Conservation (phyloP, 2,888 invertebrate genomes). For the Leptopilina syphax region DNA sequence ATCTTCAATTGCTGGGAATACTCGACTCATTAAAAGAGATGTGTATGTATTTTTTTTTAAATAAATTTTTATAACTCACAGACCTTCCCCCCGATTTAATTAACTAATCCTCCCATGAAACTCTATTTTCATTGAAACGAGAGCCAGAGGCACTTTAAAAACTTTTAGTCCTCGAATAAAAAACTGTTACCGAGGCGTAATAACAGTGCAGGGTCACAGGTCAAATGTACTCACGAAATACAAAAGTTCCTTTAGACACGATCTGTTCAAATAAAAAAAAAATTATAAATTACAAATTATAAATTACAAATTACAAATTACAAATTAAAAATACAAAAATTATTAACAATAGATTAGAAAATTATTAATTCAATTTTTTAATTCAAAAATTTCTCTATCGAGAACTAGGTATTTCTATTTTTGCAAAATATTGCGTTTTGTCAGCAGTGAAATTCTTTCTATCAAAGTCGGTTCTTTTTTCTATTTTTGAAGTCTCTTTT, state of each 20-base stretch:
- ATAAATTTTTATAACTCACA: conserved; percentile 1
- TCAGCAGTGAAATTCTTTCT: too few relatives aligned
- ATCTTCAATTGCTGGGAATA: too few relatives aligned
- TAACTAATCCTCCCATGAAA: conserved; percentile 7
- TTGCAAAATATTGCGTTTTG: too few relatives aligned
- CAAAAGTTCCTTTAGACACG: background rate
- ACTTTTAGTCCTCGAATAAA: conserved; percentile 2
- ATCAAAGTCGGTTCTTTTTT: too few relatives aligned
- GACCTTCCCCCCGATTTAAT: conserved; percentile 3
- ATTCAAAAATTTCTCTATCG: too few relatives aligned
- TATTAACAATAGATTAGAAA: too few relatives aligned
- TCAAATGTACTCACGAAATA: conserved; percentile 26
- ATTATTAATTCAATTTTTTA: too few relatives aligned
- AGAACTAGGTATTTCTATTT: too few relatives aligned
- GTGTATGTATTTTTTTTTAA: background rate
- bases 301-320: too few relatives aligned
- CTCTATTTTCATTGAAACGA: conserved; percentile 25
- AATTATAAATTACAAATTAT: background rate
- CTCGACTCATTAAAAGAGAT: background rate
- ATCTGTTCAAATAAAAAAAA: background rate
- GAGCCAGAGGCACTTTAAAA: conserved; percentile 7
- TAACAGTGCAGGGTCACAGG: conserved; percentile 1
- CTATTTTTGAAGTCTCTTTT: too few relatives aligned
- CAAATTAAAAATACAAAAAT: too few relatives aligned
- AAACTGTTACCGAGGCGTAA: conserved; percentile 15